Evolutionary conservation across 1,140 invertebrate genomes (phyloP), one percentile per base, ranked within the genome.

Genomic region (Lasioglossum baleicum): DNA sequence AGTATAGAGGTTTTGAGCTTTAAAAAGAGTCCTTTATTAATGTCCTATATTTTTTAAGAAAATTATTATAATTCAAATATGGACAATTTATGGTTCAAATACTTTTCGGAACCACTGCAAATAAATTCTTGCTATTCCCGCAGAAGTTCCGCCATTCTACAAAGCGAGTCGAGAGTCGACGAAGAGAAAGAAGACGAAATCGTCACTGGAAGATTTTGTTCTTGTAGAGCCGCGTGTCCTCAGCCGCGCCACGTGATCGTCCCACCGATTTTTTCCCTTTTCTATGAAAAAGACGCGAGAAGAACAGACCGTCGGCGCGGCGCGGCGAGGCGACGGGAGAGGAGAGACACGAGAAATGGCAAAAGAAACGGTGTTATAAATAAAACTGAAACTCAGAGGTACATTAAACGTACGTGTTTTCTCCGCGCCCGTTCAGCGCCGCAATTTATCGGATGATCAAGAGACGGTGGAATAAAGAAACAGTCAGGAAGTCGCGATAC

Each of bases 281-380:
- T 53, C 53, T 10, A 65, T 48, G 73, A 65, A 73, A 70, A 73
- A 73, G 2, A 53, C 15, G 51, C 15, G 15, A 6, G 8, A 48
- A 10, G 10, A 13, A 44, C 8, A 8, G 61, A 35, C 17, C 13
- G 15, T 17, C 11, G 13, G 13, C 48, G 26, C 13, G 31, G 61
- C 13, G 15, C 22, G 64, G 53, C 40, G 73, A 51, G 42, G 13
- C 44, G 44, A 20, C 15, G 15, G 61, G 31, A 20, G 11, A 40
- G 56, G 64, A 53, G 63, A 42, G 26, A n/a, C 48, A 69, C 77
- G 81, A 66, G 77, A 69, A 74, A 81, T 65, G 78, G 78, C 72
- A 74, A 69, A 85, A 82, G 76, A 79, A 79, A 79, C 69, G 70
- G 70, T 71, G 76, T 79, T 79, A 79, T 79, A 79, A 79, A 79